These are phyloP conservation scores for Spialia ferax DNA, from an alignment of 2,888 invertebrate species.

Conservation along the genomic window DNA sequence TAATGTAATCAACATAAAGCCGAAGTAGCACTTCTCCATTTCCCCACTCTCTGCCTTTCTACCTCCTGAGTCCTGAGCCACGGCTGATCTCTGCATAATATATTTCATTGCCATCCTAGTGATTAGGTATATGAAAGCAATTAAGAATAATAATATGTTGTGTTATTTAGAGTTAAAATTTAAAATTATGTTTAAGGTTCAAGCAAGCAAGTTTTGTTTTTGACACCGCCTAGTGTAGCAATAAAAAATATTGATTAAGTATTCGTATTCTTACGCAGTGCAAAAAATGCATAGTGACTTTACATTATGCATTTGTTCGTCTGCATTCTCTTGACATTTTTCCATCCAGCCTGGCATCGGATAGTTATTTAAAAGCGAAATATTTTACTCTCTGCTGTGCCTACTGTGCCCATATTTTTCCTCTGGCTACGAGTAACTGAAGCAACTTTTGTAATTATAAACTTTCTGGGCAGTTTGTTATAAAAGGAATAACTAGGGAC, in stretches of 20 bases:
- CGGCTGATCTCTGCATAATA: too few species aligned
- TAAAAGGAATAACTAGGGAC: slow-evolving; percentile 7
- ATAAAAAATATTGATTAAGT: neutral
- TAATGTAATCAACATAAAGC: too few species aligned
- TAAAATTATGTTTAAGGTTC: too few species aligned
- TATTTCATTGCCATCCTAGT: neutral
- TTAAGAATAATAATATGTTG: too few species aligned
- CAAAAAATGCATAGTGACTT: neutral
- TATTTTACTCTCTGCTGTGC: slow-evolving; percentile 15
- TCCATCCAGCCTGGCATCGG: slow-evolving; percentile 19
- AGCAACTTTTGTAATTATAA: slow-evolving; percentile 37
- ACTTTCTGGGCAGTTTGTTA: slow-evolving; percentile 30
- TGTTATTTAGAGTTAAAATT: neutral
- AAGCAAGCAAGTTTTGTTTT: too few species aligned
- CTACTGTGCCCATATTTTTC: slow-evolving; percentile 14
- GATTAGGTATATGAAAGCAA: too few species aligned
- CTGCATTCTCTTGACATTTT: slow-evolving; percentile 35
- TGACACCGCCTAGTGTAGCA: too few species aligned
- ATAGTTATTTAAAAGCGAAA: slow-evolving; percentile 23
- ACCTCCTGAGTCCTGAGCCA: too few species aligned
- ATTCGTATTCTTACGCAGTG: neutral
- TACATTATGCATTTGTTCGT: slow-evolving; percentile 18
- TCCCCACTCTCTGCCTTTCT: neutral
- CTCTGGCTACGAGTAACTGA: slow-evolving; percentile 21
- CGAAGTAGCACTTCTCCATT: neutral